A percentile compares a stretch with the other conserved stretches of the same genome.
Conservation (phyloP, 30 jellyfish, hydroid and myxozoan species). For the Haliclystus octoradiatus region DNA sequence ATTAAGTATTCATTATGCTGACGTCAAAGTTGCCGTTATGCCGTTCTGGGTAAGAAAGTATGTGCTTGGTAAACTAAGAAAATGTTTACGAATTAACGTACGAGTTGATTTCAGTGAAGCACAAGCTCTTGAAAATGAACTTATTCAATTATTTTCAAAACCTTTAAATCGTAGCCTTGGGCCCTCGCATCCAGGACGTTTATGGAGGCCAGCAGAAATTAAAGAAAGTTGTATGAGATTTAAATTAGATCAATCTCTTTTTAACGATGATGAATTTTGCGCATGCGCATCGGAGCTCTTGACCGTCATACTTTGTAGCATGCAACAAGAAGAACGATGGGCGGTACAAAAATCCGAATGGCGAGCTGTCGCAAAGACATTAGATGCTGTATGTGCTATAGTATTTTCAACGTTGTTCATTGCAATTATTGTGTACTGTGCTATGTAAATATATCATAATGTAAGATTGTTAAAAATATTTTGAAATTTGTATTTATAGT, state of each 20-base stretch:
- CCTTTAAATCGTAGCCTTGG: conserved; percentile 27
- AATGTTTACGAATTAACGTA: conserved; percentile 17
- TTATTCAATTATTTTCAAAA: background rate
- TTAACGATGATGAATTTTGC: conserved; percentile 9
- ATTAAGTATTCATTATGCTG: conserved; percentile 63
- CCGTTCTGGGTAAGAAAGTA: conserved; percentile 82
- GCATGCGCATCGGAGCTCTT: conserved; percentile 13
- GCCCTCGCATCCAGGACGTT: conserved; percentile 60
- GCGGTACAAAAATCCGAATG: conserved; percentile 53
- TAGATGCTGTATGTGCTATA: conserved; percentile 36
- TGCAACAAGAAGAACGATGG: conserved; percentile 40
- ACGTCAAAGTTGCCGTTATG: conserved; percentile 57
- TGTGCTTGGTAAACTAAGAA: conserved; percentile 47
- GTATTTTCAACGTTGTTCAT: background rate
- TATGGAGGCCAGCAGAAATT: conserved; percentile 15
- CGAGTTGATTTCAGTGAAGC: background rate
- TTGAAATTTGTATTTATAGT: no score
- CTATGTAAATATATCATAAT: background rate
- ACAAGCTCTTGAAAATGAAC: background rate
- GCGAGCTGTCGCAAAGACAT: conserved; percentile 52
- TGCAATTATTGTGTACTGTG: background rate
- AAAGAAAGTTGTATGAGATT: conserved; percentile 4
- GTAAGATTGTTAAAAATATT: no score
- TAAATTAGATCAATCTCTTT: conserved; percentile 5
- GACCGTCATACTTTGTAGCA: conserved; percentile 24